A percentile compares a stretch with the other conserved stretches of the same genome.
These are phyloP conservation scores for Macquaria australasica DNA, from an alignment of 2,113 vertebrate genomes.

Conservation along the genomic window DNA sequence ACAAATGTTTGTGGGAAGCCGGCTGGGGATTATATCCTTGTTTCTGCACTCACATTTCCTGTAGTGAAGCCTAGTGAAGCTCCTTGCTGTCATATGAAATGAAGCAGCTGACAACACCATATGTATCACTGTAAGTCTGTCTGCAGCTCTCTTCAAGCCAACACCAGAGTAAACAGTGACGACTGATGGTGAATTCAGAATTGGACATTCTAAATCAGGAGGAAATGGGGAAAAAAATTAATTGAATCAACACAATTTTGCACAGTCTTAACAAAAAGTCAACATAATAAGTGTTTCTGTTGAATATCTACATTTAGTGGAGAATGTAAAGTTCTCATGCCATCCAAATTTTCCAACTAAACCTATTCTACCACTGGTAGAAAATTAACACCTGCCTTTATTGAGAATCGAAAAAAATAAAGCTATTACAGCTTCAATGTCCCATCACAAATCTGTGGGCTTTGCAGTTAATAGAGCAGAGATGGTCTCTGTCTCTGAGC, in stretches of 20 bases:
- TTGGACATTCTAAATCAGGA: background rate
- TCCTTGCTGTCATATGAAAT: constrained; percentile 18
- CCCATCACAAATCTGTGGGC: background rate
- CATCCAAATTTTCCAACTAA: too few relatives aligned
- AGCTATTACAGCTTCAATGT: background rate
- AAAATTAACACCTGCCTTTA: background rate
- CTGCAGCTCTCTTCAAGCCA: background rate
- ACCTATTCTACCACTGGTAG: background rate
- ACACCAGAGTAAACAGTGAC: background rate
- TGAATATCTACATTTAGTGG: too few relatives aligned
- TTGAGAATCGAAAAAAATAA: background rate
- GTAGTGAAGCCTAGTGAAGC: background rate
- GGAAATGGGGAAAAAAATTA: background rate
- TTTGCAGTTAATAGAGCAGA: background rate
- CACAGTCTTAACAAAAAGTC: background rate
- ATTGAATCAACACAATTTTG: background rate
- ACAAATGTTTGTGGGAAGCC: constrained; percentile 29
- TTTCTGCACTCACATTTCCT: background rate
- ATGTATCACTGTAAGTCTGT: background rate
- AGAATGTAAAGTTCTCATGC: too few relatives aligned
- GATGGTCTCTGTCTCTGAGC: background rate
- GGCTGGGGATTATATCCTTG: constrained; percentile 8
- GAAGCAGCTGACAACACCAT: constrained; percentile 2
- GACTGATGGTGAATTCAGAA: background rate
- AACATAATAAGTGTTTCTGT: background rate